Percentiles rank a stretch among this genome's conserved stretches.
These are phyloP conservation scores for Misgurnus mizolepis DNA, from an alignment of 2,113 vertebrate genomes.

Conservation along the genomic window DNA sequence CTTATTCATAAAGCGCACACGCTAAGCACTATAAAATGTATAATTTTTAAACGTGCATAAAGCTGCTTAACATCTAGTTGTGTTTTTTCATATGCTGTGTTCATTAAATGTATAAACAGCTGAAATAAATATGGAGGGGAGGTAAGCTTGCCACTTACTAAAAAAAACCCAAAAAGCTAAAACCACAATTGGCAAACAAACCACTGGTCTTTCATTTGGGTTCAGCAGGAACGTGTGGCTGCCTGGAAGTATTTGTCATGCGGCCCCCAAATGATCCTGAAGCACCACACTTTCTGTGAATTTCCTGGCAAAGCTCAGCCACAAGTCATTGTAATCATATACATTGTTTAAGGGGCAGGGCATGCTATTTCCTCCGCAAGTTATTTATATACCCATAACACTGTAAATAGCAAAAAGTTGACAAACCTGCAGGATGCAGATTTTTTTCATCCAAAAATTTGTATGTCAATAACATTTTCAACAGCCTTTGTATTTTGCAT, in stretches of 20 bases:
- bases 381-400: constrained; percentile 32
- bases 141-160: too few species aligned
- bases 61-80: too few species aligned
- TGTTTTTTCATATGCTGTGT: too few species aligned
- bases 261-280: not conserved
- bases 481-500: too few species aligned
- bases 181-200: not conserved
- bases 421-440: constrained; percentile 37
- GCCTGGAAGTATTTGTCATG: constrained; percentile 23
- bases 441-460: not conserved
- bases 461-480: not conserved
- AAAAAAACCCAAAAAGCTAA: not conserved
- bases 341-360: not conserved
- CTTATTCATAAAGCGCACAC: too few species aligned
- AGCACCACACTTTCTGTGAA: constrained; percentile 29
- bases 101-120: too few species aligned
- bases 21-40: too few species aligned
- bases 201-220: constrained; percentile 40
- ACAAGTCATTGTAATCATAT: constrained; percentile 43
- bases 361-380: constrained; percentile 3
- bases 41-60: too few species aligned
- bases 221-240: constrained; percentile 39
- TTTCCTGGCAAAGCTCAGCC: constrained; percentile 55
- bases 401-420: constrained; percentile 38
- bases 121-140: too few species aligned